Evolutionary conservation across 1,140 invertebrate genomes (phyloP).

Genomic region (Dysdera silvatica): DNA sequence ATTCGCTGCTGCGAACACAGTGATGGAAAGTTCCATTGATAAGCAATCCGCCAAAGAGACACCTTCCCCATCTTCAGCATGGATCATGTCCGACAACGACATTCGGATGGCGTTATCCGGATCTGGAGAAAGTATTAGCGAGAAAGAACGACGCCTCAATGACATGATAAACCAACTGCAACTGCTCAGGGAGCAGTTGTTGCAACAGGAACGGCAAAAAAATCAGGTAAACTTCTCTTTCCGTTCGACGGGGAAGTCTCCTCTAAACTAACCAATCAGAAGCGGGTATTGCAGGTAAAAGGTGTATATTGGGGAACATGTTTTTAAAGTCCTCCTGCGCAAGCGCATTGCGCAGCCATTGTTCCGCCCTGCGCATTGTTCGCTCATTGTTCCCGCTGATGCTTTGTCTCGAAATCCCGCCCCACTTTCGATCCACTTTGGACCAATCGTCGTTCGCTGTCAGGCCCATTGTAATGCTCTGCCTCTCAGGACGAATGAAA

Average conservation of each 20-base stretch:
- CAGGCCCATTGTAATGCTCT: no score
- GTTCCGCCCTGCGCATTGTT: constrained; percentile 22
- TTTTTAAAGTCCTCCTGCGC: not conserved
- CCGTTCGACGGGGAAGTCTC: not conserved
- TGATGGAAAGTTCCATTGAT: no score
- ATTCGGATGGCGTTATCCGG: constrained; percentile 50
- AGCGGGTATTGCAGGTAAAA: not conserved
- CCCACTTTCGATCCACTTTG: no score
- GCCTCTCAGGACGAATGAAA: no score
- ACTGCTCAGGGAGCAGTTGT: constrained; percentile 65
- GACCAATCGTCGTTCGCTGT: no score
- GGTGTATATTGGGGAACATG: not conserved
- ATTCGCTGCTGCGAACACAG: no score
- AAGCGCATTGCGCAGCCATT: constrained; percentile 1
- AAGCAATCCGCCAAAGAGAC: constrained; percentile 4
- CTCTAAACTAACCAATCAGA: not conserved
- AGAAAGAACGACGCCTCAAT: constrained; percentile 66
- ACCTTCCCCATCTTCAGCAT: not conserved
- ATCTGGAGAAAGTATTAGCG: constrained; percentile 48
- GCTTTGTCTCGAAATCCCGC: no score
- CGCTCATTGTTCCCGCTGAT: no score
- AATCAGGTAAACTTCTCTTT: constrained; percentile 25
- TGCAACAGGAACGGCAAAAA: constrained; percentile 52
- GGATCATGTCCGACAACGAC: constrained; percentile 21
- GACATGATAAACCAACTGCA: constrained; percentile 77